phyloP scores from a whole-genome alignment of 2,113 vertebrate species.

The Oxyura jamaicensis region DNA sequence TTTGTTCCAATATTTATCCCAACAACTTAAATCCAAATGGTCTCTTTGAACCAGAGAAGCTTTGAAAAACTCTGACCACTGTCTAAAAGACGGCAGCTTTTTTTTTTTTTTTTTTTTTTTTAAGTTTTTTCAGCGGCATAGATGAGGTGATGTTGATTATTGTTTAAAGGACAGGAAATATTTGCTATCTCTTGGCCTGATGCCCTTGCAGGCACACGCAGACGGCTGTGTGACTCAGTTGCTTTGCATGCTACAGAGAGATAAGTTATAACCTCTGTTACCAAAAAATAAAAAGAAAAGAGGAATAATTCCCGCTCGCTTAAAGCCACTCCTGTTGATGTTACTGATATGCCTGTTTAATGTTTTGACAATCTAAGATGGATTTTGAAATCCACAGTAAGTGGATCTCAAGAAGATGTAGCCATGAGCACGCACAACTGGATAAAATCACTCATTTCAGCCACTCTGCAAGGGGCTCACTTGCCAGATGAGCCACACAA shows the following conservation, averaged over 20 bases:
- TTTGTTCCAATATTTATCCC: neutral
- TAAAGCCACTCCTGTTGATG: neutral
- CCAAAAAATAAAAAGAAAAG: neutral
- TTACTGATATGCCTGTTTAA: neutral
- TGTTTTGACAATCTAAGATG: neutral
- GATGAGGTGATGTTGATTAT: neutral
- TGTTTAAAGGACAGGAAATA: neutral
- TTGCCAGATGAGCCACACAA: neutral
- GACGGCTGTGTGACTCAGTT: neutral
- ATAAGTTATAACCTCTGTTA: neutral
- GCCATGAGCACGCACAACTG: neutral
- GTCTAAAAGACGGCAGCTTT: neutral
- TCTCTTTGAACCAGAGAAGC: neutral
- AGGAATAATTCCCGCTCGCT: neutral
- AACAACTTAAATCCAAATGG: neutral
- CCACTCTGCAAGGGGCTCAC: neutral
- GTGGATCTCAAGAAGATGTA: neutral
- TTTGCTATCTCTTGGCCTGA: neutral
- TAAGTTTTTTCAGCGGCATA: too few species aligned
- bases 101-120: neutral
- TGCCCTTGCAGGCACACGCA: neutral
- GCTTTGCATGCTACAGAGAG: neutral
- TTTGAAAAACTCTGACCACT: neutral
- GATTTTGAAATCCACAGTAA: neutral
- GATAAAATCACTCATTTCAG: neutral